Percentiles rank a stretch among this genome's conserved stretches.
Evolutionary conservation across 1,140 invertebrate genomes (phyloP).

Genomic region (Manduca sexta): DNA sequence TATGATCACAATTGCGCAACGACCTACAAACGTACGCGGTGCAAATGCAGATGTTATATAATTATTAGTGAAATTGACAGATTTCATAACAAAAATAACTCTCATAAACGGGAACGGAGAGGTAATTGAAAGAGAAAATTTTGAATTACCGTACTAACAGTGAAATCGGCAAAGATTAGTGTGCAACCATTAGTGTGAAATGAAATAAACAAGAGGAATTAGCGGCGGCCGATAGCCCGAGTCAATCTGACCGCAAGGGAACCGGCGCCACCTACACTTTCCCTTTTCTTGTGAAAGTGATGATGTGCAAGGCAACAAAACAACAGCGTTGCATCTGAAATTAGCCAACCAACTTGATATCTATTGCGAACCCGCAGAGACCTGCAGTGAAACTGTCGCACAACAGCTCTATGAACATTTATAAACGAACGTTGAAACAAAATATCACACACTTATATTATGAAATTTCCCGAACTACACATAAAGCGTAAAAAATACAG

Average conservation of each 20-base stretch:
- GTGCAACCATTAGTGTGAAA: constrained; percentile 49
- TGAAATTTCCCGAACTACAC: too few species aligned
- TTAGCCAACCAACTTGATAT: constrained; percentile 7
- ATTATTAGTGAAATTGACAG: constrained; percentile 17
- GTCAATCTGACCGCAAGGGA: constrained; percentile 67
- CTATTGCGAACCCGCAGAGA: too few species aligned
- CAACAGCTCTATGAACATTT: too few species aligned
- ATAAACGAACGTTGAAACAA: too few species aligned
- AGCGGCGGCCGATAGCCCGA: constrained; percentile 47
- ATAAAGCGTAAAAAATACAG: too few species aligned
- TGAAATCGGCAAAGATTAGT: constrained; percentile 42
- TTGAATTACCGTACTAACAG: constrained; percentile 8
- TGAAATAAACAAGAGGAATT: constrained; percentile 66
- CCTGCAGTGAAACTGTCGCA: too few species aligned
- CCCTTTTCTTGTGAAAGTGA: constrained; percentile 71
- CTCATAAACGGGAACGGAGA: constrained; percentile 5
- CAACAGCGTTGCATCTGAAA: constrained; percentile 49
- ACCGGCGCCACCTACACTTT: constrained; percentile 55
- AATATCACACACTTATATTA: too few species aligned
- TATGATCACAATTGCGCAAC: constrained; percentile 46
- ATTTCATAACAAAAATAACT: constrained; percentile 9
- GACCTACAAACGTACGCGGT: constrained; percentile 14
- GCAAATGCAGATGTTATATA: constrained; percentile 21
- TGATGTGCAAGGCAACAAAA: constrained; percentile 61
- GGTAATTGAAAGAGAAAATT: constrained; percentile 9